Base-by-base conservation (phyloP, 2,797 vertebrate genomes). In the Odontamblyopus rebecca region DNA sequence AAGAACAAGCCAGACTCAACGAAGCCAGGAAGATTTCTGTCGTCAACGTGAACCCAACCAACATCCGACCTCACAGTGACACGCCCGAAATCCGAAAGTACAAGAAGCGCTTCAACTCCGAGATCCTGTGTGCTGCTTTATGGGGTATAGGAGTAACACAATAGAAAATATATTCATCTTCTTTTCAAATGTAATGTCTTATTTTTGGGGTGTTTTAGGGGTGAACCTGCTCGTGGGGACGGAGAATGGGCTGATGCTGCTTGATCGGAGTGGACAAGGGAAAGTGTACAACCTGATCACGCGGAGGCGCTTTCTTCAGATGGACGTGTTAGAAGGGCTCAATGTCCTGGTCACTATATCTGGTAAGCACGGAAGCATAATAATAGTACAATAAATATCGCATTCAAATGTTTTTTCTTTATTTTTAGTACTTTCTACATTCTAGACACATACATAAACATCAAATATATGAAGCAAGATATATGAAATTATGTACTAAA, bases 231-330 rank as follows among this genome's bases (percentile, higher is more conserved):
- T 99, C 77, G 97, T 99, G 81, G 98, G 98, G 78, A 99, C 98
- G 0, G 98, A 99, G 88, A 98, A 98, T 0, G 97, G 97, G 51
- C 92, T 99, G 72, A 98, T 99, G 98, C 92, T 99, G 84, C 91
- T 99, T 77, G 98, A 99, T 84, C 92, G 98, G 18, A 99, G 98
- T 0, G 98, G 98, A n/a, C 97, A 99, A 86, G 98, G 97, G 69
- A 98, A 99, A 89, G 98, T 99, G 67, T 99, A 99, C 83, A 98
- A 97, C 86, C 95, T 99, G 70, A 98, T 99, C 92, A 98, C 97
- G 76, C 93, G 98, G 48, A 93, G 98, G 54, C 94, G 97, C 12
- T 99, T 99, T 88, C 95, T 97, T 71, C 98, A 99, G 93, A 99
- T 99, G 98, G 98, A 99, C 0, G 98, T 99, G 9, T 92, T 99